Evolutionary conservation across 1,140 invertebrate genomes (phyloP).

Genomic region (Calephelis virginiensis): DNA sequence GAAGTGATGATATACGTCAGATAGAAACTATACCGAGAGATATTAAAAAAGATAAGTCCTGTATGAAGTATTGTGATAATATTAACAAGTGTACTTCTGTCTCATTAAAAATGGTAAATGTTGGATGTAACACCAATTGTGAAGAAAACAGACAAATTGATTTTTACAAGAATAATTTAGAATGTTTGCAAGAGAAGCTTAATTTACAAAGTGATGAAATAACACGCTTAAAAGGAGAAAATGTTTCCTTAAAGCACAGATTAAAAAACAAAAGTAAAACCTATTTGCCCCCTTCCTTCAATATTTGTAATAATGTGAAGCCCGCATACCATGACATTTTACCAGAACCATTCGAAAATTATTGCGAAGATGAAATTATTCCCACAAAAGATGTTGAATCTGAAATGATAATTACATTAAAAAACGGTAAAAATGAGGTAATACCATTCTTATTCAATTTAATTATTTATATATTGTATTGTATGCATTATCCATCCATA

Average conservation of each 20-base stretch:
- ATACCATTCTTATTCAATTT: background rate
- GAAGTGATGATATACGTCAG: background rate
- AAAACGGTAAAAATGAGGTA: conserved; percentile 62
- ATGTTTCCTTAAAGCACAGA: conserved; percentile 46
- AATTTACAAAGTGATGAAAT: conserved; percentile 47
- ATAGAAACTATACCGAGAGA: background rate
- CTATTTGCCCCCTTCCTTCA: background rate
- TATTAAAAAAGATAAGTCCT: background rate
- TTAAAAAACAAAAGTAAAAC: conserved; percentile 35
- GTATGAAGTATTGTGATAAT: background rate
- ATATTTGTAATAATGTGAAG: background rate
- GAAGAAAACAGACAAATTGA: conserved; percentile 32
- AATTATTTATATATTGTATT: too few species aligned
- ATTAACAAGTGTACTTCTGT: conserved; percentile 38
- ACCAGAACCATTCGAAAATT: conserved; percentile 39
- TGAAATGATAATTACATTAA: conserved; percentile 69
- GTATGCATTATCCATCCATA: too few species aligned
- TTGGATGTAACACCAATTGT: conserved; percentile 33
- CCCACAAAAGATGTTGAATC: conserved; percentile 46
- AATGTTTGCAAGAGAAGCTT: conserved; percentile 40
- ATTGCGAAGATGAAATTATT: conserved; percentile 31
- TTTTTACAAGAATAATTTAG: conserved; percentile 38
- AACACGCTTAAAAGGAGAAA: conserved; percentile 51
- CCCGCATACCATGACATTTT: background rate
- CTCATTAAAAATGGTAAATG: conserved; percentile 36